Conservation (phyloP, 2,797 vertebrate species). For the Avahi laniger region DNA sequence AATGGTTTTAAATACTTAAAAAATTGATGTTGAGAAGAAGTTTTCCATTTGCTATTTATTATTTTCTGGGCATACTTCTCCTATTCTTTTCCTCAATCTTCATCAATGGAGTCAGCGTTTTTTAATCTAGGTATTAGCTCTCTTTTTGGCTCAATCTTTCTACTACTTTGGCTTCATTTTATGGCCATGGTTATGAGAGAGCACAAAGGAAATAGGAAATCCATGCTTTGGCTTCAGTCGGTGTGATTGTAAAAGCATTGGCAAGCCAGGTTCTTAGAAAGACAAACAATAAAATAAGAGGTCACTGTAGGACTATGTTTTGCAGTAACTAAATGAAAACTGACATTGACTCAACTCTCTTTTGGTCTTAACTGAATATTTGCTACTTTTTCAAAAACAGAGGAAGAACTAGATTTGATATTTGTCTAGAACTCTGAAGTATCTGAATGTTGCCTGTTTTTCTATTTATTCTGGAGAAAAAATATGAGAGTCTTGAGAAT, state of each 20-base stretch:
- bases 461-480: neutral
- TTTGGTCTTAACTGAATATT: constrained; percentile 18
- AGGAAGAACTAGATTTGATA: neutral
- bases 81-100: neutral
- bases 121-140: neutral
- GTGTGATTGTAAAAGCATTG: neutral
- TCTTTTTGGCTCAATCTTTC: constrained; percentile 7
- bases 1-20: neutral
- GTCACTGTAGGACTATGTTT: neutral
- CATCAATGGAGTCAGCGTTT: neutral
- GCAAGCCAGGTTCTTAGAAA: neutral
- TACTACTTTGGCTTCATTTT: neutral
- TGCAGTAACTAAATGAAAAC: neutral
- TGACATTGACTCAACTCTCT: neutral
- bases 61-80: neutral
- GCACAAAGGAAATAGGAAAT: neutral
- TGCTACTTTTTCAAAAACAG: neutral
- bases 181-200: neutral
- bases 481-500: neutral
- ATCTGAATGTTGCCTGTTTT: neutral
- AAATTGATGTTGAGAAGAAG: neutral
- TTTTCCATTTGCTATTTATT: neutral
- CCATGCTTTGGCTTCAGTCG: neutral
- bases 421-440: neutral
- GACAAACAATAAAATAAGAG: neutral